These are phyloP conservation scores for Pemphigus obesinymphae DNA, from an alignment of 1,140 invertebrate genomes.

Conservation along the genomic window DNA sequence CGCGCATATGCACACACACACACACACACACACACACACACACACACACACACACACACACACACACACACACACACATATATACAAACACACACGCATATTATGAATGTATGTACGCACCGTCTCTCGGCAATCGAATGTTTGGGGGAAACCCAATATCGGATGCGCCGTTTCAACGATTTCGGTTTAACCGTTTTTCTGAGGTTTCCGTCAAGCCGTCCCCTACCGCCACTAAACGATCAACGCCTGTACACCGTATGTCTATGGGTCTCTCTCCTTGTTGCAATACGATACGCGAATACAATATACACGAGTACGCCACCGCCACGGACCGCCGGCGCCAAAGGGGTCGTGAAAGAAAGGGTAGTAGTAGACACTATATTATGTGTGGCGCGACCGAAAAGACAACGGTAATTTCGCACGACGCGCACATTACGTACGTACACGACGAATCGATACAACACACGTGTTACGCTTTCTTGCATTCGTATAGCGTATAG, in stretches of 20 bases:
- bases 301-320: too few species aligned
- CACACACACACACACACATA: too few species aligned
- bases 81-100: too few species aligned
- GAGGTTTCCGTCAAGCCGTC: too few species aligned
- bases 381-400: background rate
- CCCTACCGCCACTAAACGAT: too few species aligned
- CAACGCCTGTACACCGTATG: too few species aligned
- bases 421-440: background rate
- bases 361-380: background rate
- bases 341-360: too few species aligned
- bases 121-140: slow-evolving; percentile 5
- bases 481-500: background rate
- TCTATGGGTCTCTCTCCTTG: too few species aligned
- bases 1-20: background rate
- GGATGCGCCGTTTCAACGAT: slow-evolving; percentile 16
- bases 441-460: background rate
- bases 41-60: background rate
- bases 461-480: background rate
- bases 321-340: too few species aligned
- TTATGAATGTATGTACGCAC: too few species aligned
- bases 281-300: too few species aligned
- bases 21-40: background rate
- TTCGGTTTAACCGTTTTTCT: slow-evolving; percentile 21
- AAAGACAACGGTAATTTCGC: background rate
- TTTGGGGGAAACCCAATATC: slow-evolving; percentile 22